These are phyloP conservation scores for Linnaemya vulpina DNA, from an alignment of 2,888 invertebrate species.

Conservation along the genomic window DNA sequence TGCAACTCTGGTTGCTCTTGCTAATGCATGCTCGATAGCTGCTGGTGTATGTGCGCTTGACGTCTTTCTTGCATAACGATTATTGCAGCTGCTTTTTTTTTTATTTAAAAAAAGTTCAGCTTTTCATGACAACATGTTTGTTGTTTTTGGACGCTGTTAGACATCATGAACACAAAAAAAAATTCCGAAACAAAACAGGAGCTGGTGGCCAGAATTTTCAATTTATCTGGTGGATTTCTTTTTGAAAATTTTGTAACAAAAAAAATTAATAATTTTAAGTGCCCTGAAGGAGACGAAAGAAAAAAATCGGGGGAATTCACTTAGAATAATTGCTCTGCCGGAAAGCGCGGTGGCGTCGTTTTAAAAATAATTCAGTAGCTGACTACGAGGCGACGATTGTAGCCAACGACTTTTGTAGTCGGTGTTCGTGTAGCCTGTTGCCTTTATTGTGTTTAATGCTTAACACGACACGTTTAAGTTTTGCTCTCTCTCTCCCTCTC, in stretches of 20 bases:
- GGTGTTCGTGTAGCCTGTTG: no score
- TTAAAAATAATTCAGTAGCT: no score
- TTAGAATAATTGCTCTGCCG: no score
- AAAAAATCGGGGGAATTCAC: no score
- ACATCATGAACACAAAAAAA: not conserved
- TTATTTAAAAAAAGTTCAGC: slow-evolving; percentile 2
- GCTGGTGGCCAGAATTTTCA: not conserved
- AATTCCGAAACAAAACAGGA: not conserved
- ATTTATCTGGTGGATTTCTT: not conserved
- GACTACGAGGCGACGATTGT: no score
- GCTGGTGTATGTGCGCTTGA: not conserved
- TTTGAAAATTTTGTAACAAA: not conserved
- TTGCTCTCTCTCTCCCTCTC: no score
- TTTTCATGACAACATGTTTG: slow-evolving; percentile 27
- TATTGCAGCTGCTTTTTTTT: not conserved
- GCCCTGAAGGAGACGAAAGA: no score
- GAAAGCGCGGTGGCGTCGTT: no score
- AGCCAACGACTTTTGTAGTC: no score
- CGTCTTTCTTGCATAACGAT: not conserved
- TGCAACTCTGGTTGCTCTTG: not conserved
- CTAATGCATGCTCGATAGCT: slow-evolving; percentile 24
- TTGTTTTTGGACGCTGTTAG: slow-evolving; percentile 26
- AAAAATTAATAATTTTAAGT: no score
- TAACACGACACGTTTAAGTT: no score
- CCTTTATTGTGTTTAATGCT: no score